Evolutionary conservation across 2,113 vertebrate species (phyloP), one percentile per base, ranked within the genome.

Genomic region (Sprattus sprattus): DNA sequence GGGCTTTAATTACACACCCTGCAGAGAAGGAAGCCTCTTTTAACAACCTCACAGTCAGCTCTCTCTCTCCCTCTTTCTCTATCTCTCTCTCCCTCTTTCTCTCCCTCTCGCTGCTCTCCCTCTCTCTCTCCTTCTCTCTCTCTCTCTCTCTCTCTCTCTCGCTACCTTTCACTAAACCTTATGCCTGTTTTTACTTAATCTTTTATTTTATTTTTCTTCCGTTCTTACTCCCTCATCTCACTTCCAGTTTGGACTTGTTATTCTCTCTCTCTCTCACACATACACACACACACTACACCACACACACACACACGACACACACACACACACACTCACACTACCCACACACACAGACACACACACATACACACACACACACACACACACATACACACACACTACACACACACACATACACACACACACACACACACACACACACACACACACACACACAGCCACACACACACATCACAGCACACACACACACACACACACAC

Each of bases 1-100:
- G 89, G 89, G 89, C 46, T 88, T 91, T 88, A 88, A 90, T 89
- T 89, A 84, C 64, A 82, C 81, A 67, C 52, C 83, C 49, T 60
- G 81, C 45, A 75, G 83, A 85, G 47, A 54, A 82, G 87, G 87
- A 84, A 85, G 83, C 83, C 60, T 83, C 64, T 89, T 92, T 90
- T 90, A 89, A 89, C 49, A 67, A 84, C 82, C 81, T 83, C 81
- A 47, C 84, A 84, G 64, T 81, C 84, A 86, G 85, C 85, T 71
- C 47, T 45, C 22, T 78, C 18, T n/a, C 82, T 52, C 49, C 28
- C 64, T 81, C 60, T 49, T 39, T 78, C 83, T 54, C 78, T 28
- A 50, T 25, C 28, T 71, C 54, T 50, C 28, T 46, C 39, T 71
- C 81, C 15, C 82, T 32, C 20, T 47, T 67, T 83, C 84, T 64